Evolutionary conservation across 2,113 vertebrate species (phyloP).

Genomic region (Pycnonotus jocosus): DNA sequence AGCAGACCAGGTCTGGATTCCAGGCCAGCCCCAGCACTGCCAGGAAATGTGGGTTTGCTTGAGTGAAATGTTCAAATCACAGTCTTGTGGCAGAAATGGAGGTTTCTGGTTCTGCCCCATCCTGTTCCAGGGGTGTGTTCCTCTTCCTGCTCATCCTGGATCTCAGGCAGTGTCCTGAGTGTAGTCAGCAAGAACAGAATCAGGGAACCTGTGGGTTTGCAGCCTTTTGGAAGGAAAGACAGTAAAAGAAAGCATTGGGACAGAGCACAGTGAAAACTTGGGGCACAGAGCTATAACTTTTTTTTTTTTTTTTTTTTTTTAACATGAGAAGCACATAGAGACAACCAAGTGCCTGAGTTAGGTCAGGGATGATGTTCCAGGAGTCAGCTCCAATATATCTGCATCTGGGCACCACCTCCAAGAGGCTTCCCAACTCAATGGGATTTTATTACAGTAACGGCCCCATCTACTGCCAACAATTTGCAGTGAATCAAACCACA

Average conservation of each 20-base stretch:
- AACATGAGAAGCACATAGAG: not conserved
- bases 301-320: too few relatives aligned
- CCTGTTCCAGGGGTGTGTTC: not conserved
- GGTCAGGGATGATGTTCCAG: not conserved
- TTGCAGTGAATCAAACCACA: slow-evolving; percentile 27
- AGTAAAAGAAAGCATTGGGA: not conserved
- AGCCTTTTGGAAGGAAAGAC: not conserved
- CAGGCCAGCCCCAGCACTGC: slow-evolving; percentile 67
- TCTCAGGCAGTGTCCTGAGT: fast-evolving
- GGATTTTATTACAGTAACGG: slow-evolving; percentile 47
- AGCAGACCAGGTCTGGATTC: slow-evolving; percentile 48
- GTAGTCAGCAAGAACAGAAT: not conserved
- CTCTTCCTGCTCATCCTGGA: not conserved
- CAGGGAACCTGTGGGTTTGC: not conserved
- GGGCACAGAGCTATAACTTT: too few relatives aligned
- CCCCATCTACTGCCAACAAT: slow-evolving; percentile 55
- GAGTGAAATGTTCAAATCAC: slow-evolving; percentile 54
- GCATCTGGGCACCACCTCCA: not conserved
- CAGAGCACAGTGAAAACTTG: not conserved
- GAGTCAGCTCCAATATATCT: not conserved
- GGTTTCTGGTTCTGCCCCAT: not conserved
- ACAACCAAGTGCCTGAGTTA: not conserved
- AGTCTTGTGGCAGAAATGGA: not conserved
- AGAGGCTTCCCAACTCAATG: not conserved
- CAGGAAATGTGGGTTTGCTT: slow-evolving; percentile 68